phyloP scores from a whole-genome alignment of 2,113 vertebrate species.

The Pristiophorus japonicus region DNA sequence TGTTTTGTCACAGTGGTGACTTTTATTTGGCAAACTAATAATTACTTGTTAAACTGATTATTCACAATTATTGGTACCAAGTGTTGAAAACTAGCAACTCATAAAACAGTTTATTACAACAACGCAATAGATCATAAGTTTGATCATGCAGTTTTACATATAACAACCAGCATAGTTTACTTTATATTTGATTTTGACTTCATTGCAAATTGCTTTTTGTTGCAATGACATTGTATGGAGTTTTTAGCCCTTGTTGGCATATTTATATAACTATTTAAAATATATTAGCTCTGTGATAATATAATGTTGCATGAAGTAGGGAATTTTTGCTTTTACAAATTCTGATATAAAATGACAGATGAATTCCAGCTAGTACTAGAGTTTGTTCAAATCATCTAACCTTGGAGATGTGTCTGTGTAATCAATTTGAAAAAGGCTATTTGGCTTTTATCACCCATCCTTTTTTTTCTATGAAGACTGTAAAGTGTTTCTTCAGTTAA shows the following conservation, averaged over 20 bases:
- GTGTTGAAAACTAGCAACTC: too few species aligned
- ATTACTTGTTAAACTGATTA: neutral
- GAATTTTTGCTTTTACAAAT: slow-evolving; percentile 10
- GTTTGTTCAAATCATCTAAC: neutral
- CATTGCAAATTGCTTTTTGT: neutral
- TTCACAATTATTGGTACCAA: neutral
- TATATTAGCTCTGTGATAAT: neutral
- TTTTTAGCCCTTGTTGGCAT: neutral
- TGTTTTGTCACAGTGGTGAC: neutral
- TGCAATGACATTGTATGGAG: neutral
- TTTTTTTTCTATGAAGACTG: neutral
- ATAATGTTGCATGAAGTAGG: slow-evolving; percentile 1
- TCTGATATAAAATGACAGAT: neutral
- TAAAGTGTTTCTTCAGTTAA: neutral
- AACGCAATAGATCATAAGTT: neutral
- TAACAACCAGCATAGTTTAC: neutral
- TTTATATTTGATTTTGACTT: neutral
- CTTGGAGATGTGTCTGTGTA: neutral
- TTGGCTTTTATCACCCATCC: neutral
- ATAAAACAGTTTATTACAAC: neutral
- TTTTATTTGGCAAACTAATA: neutral
- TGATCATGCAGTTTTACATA: neutral
- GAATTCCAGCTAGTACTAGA: neutral
- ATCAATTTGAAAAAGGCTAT: neutral
- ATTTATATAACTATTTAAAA: neutral